Conservation (phyloP, 2,888 invertebrate species). For the Stegana nigrithorax region DNA sequence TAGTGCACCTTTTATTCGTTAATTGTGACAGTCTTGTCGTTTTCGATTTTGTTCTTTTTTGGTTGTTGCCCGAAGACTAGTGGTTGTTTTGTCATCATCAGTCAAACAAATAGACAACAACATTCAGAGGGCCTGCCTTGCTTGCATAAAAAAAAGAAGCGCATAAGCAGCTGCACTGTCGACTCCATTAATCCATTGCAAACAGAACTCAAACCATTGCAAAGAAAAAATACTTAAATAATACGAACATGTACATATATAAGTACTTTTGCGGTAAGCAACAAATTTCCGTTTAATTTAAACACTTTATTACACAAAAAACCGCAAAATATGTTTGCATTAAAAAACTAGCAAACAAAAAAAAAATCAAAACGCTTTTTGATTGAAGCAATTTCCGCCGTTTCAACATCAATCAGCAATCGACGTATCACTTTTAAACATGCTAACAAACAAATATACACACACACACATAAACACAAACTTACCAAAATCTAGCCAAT, state of each 20-base stretch:
- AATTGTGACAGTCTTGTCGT: slow-evolving; percentile 42
- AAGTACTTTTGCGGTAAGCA: no score
- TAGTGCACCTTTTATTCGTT: slow-evolving; percentile 37
- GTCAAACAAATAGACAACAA: slow-evolving; percentile 19
- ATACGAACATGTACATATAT: no score
- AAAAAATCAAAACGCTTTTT: not conserved
- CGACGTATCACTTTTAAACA: slow-evolving; percentile 51
- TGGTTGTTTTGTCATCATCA: slow-evolving; percentile 15
- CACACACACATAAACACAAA: slow-evolving; percentile 26
- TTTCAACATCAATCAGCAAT: slow-evolving; percentile 29
- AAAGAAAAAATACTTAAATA: no score
- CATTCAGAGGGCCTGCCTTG: not conserved
- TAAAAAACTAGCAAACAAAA: not conserved
- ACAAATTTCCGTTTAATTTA: slow-evolving; percentile 2
- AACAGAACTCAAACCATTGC: no score
- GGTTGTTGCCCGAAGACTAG: no score
- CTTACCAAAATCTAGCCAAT: no score
- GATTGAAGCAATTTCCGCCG: slow-evolving; percentile 45
- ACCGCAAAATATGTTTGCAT: not conserved
- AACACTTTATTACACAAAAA: not conserved
- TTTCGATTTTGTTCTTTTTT: slow-evolving; percentile 24
- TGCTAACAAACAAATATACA: slow-evolving; percentile 55
- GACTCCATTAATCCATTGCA: not conserved
- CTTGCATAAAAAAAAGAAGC: not conserved
- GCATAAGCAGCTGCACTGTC: not conserved